Evolutionary conservation across 2,888 invertebrate genomes (phyloP).

Genomic region (Zootermopsis nevadensis): DNA sequence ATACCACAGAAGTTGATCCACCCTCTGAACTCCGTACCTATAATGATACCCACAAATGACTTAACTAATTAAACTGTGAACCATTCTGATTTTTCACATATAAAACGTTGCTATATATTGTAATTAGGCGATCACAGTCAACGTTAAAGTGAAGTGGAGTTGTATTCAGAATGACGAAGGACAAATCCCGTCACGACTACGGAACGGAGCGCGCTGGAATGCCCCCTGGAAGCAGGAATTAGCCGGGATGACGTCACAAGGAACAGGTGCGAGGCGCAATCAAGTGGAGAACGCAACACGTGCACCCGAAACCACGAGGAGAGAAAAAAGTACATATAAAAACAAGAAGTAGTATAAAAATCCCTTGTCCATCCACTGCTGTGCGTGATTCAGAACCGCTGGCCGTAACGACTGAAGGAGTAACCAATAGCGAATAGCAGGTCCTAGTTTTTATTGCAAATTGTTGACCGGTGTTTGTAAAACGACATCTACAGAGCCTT

Average conservation of each 20-base stretch:
- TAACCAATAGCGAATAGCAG: too few species aligned
- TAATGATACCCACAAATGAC: too few species aligned
- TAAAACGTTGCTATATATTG: neutral
- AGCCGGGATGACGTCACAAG: slow-evolving; percentile 55
- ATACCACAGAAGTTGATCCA: too few species aligned
- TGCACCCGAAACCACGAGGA: slow-evolving; percentile 38
- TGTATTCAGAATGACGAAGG: neutral
- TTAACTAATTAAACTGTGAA: too few species aligned
- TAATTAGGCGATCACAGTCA: neutral
- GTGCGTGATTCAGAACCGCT: neutral
- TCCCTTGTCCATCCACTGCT: neutral
- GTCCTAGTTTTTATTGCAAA: too few species aligned
- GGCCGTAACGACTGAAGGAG: too few species aligned
- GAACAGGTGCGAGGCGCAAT: slow-evolving; percentile 45
- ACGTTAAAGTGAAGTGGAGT: neutral
- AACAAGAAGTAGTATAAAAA: neutral
- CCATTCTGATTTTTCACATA: too few species aligned
- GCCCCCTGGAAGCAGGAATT: neutral
- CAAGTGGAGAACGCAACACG: slow-evolving; percentile 35
- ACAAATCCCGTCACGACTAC: neutral
- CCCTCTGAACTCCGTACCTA: too few species aligned
- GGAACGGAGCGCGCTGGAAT: slow-evolving; percentile 1
- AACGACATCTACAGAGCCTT: too few species aligned
- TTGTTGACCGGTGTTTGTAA: too few species aligned
- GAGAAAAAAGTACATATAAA: neutral